These are phyloP conservation scores for Lanius ludovicianus DNA, from an alignment of 2,113 vertebrate genomes.

Conservation along the genomic window DNA sequence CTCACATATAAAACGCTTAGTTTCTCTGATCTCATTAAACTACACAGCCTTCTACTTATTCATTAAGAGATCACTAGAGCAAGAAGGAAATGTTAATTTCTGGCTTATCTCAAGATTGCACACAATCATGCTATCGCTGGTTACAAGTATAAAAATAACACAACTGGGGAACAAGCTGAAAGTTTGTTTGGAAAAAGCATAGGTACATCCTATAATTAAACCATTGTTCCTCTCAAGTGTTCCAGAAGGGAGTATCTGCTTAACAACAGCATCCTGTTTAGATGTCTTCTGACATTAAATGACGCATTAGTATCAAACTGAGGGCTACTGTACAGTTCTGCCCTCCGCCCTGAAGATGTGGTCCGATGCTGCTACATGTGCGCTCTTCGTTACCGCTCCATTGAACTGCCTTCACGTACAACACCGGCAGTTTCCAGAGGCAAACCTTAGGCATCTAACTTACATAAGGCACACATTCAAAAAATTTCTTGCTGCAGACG, in stretches of 20 bases:
- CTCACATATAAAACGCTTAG: not conserved
- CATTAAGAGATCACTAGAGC: not conserved
- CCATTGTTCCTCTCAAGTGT: constrained; percentile 15
- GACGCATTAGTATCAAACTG: not conserved
- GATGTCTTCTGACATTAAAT: constrained; percentile 6
- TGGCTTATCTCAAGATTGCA: constrained; percentile 17
- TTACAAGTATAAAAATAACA: constrained; percentile 34
- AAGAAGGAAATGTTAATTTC: constrained; percentile 16
- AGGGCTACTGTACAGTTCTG: not conserved
- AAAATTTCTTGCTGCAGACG: not conserved
- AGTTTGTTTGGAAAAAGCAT: constrained; percentile 36
- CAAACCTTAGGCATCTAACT: not conserved
- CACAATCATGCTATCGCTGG: not conserved
- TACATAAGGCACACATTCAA: not conserved
- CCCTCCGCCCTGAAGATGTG: not conserved
- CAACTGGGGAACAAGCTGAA: constrained; percentile 15
- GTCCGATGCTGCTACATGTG: not conserved
- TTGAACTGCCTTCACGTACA: not conserved
- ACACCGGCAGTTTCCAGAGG: not conserved
- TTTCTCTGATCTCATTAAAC: not conserved
- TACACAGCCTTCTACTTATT: not conserved
- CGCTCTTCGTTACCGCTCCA: not conserved
- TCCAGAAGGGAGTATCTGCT: constrained; percentile 22
- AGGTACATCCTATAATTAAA: constrained; percentile 53
- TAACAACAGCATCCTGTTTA: constrained; percentile 37